Percentiles rank a stretch among this genome's conserved stretches.
These are phyloP conservation scores for Tonatia bakeri DNA, from an alignment of 2,113 vertebrate species.

Conservation along the genomic window DNA sequence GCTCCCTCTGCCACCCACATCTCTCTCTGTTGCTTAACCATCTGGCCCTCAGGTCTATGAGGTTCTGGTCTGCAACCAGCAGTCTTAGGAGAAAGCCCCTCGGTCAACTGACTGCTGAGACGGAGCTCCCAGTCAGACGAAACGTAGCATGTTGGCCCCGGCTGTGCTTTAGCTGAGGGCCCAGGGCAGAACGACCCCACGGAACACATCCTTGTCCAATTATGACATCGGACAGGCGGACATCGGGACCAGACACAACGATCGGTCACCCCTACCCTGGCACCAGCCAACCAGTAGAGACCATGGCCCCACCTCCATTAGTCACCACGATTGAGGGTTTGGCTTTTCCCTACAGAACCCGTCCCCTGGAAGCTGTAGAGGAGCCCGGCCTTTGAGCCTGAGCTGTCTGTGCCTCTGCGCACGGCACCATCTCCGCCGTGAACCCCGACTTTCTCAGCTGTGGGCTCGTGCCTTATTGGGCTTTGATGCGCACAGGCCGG, in stretches of 20 bases:
- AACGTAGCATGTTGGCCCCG: not conserved
- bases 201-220: not conserved
- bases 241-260: not conserved
- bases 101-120: not conserved
- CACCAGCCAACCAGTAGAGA: not conserved
- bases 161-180: not conserved
- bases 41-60: not conserved
- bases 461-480: not conserved
- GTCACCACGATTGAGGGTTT: not conserved
- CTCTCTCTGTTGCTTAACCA: not conserved
- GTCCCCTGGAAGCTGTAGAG: not conserved
- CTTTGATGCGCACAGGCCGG: not conserved
- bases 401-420: not conserved
- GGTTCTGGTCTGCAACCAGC: not conserved
- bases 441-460: not conserved
- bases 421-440: not conserved
- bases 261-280: not conserved
- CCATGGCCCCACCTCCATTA: not conserved
- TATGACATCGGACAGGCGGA: not conserved
- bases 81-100: not conserved
- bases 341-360: not conserved
- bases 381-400: not conserved
- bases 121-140: not conserved
- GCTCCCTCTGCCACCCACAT: not conserved
- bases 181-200: not conserved